These are phyloP conservation scores for Pandemis corylana DNA, from an alignment of 2,888 invertebrate genomes.

Conservation along the genomic window DNA sequence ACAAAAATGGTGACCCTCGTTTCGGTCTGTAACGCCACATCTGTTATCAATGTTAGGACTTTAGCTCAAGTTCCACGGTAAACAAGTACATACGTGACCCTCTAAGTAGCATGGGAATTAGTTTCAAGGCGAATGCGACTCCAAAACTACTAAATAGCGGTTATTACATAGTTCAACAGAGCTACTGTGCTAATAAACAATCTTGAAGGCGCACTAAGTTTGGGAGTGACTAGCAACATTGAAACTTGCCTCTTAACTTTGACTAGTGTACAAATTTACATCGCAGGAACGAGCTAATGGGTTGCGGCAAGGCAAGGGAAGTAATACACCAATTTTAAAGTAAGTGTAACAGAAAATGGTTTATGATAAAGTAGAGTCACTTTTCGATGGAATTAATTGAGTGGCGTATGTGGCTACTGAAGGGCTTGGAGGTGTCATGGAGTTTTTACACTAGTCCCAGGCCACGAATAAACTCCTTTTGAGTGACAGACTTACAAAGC, in stretches of 20 bases:
- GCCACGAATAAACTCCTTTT: no score
- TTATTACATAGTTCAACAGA: slow-evolving; percentile 7
- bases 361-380: no score
- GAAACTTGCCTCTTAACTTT: neutral
- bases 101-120: neutral
- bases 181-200: slow-evolving; percentile 6
- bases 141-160: neutral
- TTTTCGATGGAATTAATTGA: no score
- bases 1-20: no score
- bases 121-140: neutral
- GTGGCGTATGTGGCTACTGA: no score
- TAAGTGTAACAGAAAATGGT: no score
- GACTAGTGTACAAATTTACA: neutral
- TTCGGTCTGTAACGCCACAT: no score
- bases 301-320: neutral
- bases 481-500: no score
- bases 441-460: no score
- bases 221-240: neutral
- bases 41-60: no score
- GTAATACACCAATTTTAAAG: neutral
- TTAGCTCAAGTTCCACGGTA: no score
- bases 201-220: neutral
- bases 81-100: neutral
- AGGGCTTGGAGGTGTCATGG: no score
- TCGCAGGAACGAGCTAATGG: neutral